Conservation (phyloP, 2,113 vertebrate species). For the Nibea albiflora region DNA sequence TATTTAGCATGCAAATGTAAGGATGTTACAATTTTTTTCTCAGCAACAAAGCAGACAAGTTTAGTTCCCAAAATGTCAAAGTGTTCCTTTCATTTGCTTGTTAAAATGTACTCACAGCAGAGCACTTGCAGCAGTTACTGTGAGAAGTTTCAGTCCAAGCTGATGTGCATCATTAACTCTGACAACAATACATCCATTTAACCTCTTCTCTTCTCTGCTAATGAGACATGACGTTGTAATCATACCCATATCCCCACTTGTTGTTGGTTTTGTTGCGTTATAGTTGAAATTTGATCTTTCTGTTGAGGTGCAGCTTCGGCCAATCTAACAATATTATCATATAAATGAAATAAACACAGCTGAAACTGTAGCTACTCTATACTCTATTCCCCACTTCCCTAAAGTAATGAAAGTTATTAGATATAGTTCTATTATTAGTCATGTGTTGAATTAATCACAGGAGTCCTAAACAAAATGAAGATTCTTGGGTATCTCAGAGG, state of each 20-base stretch:
- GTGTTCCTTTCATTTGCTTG: background rate
- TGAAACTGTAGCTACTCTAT: conserved; percentile 6
- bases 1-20: background rate
- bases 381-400: conserved; percentile 20
- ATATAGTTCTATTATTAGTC: conserved; percentile 30
- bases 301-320: background rate
- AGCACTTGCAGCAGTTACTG: background rate
- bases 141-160: background rate
- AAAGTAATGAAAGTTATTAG: conserved; percentile 19
- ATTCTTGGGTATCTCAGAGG: background rate
- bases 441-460: conserved; percentile 5
- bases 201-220: conserved; percentile 2
- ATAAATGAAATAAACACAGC: background rate
- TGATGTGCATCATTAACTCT: conserved; percentile 1
- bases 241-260: background rate
- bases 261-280: background rate
- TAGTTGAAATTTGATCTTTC: background rate
- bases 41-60: background rate
- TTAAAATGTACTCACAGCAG: background rate
- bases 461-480: background rate
- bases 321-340: background rate
- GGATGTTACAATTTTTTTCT: background rate
- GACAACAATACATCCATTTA: background rate
- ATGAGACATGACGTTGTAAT: background rate
- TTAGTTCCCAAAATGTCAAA: background rate